These are phyloP conservation scores for Oscheius myriophilus DNA, from an alignment of 2,888 invertebrate species.

Conservation along the genomic window DNA sequence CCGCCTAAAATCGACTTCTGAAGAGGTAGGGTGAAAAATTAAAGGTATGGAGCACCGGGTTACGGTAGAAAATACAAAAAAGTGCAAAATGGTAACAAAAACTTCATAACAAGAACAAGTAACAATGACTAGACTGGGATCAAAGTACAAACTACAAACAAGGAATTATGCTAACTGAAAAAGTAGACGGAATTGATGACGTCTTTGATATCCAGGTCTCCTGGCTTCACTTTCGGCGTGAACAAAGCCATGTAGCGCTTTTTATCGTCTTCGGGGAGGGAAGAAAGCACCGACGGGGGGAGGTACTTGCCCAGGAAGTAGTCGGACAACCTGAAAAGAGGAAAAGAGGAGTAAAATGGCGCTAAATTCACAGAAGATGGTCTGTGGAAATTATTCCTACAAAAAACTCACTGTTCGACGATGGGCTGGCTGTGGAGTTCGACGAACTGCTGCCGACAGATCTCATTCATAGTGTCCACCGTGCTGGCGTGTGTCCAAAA, in stretches of 20 bases:
- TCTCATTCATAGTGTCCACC: conserved; percentile 88
- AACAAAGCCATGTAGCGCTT: conserved; percentile 35
- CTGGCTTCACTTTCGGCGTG: conserved; percentile 60
- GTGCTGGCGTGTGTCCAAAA: conserved; percentile 96
- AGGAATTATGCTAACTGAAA: conserved; percentile 72
- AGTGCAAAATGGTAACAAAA: background rate
- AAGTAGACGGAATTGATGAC: conserved; percentile 73
- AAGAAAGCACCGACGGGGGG: conserved; percentile 30
- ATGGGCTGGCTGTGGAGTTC: conserved; percentile 91
- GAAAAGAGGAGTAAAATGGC: too few relatives aligned
- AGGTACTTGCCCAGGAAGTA: conserved; percentile 42
- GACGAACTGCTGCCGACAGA: conserved; percentile 98
- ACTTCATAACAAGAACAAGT: conserved; percentile 11
- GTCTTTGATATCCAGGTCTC: conserved; percentile 72
- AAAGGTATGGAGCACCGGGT: background rate
- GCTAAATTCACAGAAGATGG: background rate
- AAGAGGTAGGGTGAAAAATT: background rate
- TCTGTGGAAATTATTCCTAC: conserved; percentile 10
- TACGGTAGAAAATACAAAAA: background rate
- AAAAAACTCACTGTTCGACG: conserved; percentile 78
- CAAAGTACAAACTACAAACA: background rate
- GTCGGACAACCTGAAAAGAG: conserved; percentile 38
- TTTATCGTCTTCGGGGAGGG: conserved; percentile 30
- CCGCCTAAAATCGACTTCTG: background rate
- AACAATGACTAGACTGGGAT: conserved; percentile 14